Conservation (phyloP, 1,140 invertebrate genomes). For the Neotoxoptera formosana region DNA sequence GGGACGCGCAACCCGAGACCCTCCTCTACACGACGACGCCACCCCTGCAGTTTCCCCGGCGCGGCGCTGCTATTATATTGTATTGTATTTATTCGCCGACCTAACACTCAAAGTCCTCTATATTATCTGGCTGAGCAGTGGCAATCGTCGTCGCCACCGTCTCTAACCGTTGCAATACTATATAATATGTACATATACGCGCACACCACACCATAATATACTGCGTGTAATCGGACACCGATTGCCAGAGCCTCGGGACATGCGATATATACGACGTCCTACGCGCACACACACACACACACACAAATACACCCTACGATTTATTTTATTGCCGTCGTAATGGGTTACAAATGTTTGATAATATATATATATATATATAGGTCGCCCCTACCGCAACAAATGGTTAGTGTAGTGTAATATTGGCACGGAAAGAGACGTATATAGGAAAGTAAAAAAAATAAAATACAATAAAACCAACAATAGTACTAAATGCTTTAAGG, state of each 20-base stretch:
- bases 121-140: slow-evolving; percentile 7
- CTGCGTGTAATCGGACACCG: slow-evolving; percentile 52
- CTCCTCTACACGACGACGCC: neutral
- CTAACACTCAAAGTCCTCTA: slow-evolving; percentile 34
- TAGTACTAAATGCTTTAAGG: neutral
- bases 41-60: neutral
- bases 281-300: neutral
- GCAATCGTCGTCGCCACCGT: slow-evolving; percentile 7
- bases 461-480: slow-evolving; percentile 17
- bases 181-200: neutral
- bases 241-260: slow-evolving; percentile 22
- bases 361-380: slow-evolving; percentile 1
- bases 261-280: neutral
- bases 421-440: neutral
- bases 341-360: slow-evolving; percentile 8
- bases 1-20: slow-evolving; percentile 53
- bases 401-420: neutral
- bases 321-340: neutral
- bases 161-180: neutral
- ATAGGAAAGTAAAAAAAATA: neutral
- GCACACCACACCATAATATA: neutral
- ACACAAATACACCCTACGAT: neutral
- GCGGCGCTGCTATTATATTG: slow-evolving; percentile 12
- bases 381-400: neutral
- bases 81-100: slow-evolving; percentile 49